phyloP scores from a whole-genome alignment of 1,140 invertebrate species.

The Phymorhynchus buccinoides region DNA sequence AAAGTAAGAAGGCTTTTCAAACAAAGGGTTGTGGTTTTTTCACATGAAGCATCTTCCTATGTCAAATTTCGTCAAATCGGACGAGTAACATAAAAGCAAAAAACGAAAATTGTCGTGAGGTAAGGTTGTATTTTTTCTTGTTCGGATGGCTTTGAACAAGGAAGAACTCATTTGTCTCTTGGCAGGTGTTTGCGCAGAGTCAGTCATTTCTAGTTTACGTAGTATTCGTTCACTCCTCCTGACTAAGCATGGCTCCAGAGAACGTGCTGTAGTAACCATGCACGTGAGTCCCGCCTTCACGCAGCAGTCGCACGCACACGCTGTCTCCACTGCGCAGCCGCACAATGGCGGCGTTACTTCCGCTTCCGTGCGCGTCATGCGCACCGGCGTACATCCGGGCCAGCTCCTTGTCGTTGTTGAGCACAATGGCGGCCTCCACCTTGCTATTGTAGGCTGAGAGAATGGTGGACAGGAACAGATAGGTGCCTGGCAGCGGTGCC shows the following conservation, averaged over 20 bases:
- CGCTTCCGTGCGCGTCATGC: constrained; percentile 56
- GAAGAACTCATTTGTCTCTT: not conserved
- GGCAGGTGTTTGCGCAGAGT: not conserved
- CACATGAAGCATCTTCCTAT: not conserved
- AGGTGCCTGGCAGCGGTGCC: constrained; percentile 42
- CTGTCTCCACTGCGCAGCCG: constrained; percentile 48
- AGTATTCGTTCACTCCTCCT: constrained; percentile 8
- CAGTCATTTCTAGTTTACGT: not conserved
- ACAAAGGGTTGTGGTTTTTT: too few relatives aligned
- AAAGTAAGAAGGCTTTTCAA: too few relatives aligned
- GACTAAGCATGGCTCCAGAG: constrained; percentile 44
- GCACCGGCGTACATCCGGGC: constrained; percentile 54
- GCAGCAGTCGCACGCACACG: constrained; percentile 49
- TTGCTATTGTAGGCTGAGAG: constrained; percentile 55
- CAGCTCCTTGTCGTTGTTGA: constrained; percentile 57
- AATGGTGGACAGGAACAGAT: constrained; percentile 49
- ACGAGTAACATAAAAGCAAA: not conserved
- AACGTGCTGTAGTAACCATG: constrained; percentile 58
- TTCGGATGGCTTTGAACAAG: not conserved
- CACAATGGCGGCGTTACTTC: constrained; percentile 51
- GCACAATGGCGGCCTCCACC: constrained; percentile 53
- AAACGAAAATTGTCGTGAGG: not conserved
- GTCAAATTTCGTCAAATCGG: not conserved
- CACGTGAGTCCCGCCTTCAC: constrained; percentile 52
- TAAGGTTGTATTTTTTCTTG: not conserved